These are phyloP conservation scores for Blera fallax DNA, from an alignment of 2,888 invertebrate species.

Conservation along the genomic window DNA sequence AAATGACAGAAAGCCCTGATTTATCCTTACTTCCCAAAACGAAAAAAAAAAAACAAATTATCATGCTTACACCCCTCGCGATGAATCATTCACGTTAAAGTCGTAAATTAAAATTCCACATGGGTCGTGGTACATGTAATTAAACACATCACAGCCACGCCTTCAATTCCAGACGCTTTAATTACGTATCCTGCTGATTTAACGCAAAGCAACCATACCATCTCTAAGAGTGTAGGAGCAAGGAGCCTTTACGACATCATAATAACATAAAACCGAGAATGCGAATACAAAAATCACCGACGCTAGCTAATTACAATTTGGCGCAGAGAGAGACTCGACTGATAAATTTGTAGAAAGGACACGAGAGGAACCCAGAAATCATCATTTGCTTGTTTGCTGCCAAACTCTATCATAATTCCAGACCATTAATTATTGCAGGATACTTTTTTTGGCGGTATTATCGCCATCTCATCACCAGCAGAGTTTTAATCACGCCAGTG, in stretches of 20 bases:
- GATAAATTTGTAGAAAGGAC: not conserved
- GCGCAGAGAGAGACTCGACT: not conserved
- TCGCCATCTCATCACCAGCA: constrained; percentile 24
- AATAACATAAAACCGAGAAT: constrained; percentile 49
- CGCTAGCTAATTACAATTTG: constrained; percentile 49
- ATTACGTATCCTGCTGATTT: constrained; percentile 53
- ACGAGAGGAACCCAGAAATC: not conserved
- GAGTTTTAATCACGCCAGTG: constrained; percentile 30
- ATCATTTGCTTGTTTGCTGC: not conserved
- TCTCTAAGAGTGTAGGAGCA: too few species aligned
- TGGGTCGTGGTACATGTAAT: constrained; percentile 38
- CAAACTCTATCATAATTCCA: constrained; percentile 56
- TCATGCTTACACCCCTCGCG: not conserved
- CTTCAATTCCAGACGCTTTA: constrained; percentile 37
- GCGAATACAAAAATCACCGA: constrained; percentile 39
- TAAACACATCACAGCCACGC: constrained; percentile 54
- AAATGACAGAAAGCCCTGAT: constrained; percentile 3
- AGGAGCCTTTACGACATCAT: constrained; percentile 42
- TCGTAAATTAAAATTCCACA: constrained; percentile 37
- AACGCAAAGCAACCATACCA: not conserved
- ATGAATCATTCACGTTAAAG: not conserved
- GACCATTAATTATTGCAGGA: constrained; percentile 64
- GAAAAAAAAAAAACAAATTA: constrained; percentile 18
- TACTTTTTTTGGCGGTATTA: constrained; percentile 32
- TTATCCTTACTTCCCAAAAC: not conserved